These are phyloP conservation scores for Acrocephalus kingi DNA, from an alignment of 2,113 vertebrate genomes.

Conservation along the genomic window DNA sequence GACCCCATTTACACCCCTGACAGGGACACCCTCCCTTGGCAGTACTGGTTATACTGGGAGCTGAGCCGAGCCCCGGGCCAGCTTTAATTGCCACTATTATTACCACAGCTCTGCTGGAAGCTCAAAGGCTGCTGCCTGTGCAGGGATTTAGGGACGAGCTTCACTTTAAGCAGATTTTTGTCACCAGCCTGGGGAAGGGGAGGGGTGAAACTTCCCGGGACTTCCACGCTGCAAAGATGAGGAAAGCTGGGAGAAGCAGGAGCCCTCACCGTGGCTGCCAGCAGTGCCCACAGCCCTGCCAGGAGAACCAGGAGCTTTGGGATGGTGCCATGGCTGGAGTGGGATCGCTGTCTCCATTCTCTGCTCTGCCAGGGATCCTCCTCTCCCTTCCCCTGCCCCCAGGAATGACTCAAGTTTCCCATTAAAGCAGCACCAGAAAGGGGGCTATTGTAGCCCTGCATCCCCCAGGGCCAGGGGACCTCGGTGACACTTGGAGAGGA, in stretches of 20 bases:
- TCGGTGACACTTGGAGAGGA: not conserved
- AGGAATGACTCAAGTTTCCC: constrained; percentile 12
- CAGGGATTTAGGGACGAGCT: not conserved
- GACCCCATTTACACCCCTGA: not conserved
- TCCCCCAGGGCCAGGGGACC: not conserved
- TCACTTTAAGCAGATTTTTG: not conserved
- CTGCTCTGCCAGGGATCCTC: not conserved
- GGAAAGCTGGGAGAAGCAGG: not conserved
- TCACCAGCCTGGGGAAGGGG: not conserved
- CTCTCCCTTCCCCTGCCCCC: not conserved
- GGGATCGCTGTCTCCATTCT: not conserved
- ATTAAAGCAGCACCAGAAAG: not conserved
- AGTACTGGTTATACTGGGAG: not conserved
- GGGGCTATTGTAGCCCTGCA: not conserved
- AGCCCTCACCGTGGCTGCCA: rapidly evolving
- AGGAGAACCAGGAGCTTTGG: not conserved
- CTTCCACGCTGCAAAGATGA: rapidly evolving
- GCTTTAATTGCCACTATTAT: not conserved
- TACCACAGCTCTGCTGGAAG: not conserved
- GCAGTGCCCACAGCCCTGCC: not conserved
- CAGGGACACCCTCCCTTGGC: not conserved
- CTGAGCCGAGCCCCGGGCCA: not conserved
- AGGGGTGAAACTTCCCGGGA: rapidly evolving
- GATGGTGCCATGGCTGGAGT: not conserved
- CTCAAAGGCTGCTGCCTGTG: not conserved